phyloP scores from a whole-genome alignment of 2,797 vertebrate species.

The Mallotus villosus region DNA sequence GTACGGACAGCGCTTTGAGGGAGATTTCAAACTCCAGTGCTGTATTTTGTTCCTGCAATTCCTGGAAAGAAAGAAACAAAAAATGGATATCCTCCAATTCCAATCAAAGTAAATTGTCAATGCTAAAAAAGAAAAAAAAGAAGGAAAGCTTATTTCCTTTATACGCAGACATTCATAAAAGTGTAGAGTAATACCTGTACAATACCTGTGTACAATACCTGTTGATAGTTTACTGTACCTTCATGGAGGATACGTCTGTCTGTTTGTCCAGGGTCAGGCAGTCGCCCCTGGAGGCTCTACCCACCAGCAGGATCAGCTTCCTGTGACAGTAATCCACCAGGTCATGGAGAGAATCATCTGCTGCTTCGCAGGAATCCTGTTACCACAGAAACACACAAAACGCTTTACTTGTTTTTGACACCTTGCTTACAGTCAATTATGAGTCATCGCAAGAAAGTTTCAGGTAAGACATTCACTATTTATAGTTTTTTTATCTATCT shows the following conservation, averaged over 20 bases:
- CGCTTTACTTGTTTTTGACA: background rate
- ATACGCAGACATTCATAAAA: background rate
- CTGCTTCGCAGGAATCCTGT: constrained; percentile 90
- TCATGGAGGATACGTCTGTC: constrained; percentile 62
- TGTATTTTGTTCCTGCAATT: constrained; percentile 81
- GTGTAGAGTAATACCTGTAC: background rate
- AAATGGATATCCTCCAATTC: constrained; percentile 3
- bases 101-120: background rate
- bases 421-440: background rate
- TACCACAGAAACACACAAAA: constrained; percentile 18
- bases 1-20: constrained; percentile 87
- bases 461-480: no score
- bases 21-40: constrained; percentile 90
- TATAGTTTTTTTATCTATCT: no score
- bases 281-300: constrained; percentile 50
- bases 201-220: no score
- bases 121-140: no score
- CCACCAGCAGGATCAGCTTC: constrained; percentile 84
- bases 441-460: background rate
- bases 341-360: constrained; percentile 85
- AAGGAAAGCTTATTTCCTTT: no score
- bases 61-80: constrained; percentile 63
- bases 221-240: constrained; percentile 67
- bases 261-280: constrained; percentile 24
- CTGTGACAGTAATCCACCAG: constrained; percentile 95